phyloP scores from a whole-genome alignment of 2,113 vertebrate genomes.

The Pionites leucogaster region DNA sequence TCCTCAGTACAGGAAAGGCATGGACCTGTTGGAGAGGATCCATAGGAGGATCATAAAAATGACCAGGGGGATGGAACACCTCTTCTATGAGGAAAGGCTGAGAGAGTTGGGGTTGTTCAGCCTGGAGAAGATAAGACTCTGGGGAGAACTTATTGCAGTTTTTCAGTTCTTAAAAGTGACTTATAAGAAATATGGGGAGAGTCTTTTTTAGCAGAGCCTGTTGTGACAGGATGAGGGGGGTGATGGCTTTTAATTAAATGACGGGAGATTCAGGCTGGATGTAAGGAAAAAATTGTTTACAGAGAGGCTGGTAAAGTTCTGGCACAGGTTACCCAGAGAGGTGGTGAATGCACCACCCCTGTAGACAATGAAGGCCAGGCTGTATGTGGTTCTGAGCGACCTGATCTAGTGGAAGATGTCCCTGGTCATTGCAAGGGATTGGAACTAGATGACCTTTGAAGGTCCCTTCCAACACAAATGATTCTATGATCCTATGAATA shows the following conservation, averaged over 20 bases:
- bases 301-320: background rate
- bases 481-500: background rate
- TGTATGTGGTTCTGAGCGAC: background rate
- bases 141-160: background rate
- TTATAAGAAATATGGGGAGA: background rate
- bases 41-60: background rate
- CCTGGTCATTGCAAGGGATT: background rate
- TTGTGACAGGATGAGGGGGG: background rate
- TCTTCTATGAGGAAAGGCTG: background rate
- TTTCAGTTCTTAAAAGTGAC: background rate
- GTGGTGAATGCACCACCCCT: background rate
- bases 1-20: background rate
- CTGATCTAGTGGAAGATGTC: background rate
- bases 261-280: background rate
- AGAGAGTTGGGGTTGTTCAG: background rate
- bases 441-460: background rate
- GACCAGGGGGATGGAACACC: background rate
- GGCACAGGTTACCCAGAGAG: background rate
- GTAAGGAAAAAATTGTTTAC: background rate
- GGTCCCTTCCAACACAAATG: background rate
- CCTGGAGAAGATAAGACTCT: background rate
- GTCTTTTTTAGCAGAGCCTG: background rate
- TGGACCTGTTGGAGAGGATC: background rate
- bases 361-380: background rate
- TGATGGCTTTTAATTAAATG: background rate